Evolutionary conservation across 1,140 invertebrate genomes (phyloP).

Genomic region (silkworm (Bombyx mori)): ASM3026992v2 NC_085126.1:4630501-4631000

Average conservation of each 20-base stretch:
- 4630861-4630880: not conserved
- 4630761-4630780: constrained; percentile 10
- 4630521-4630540: constrained; percentile 62
- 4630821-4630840: too few relatives aligned
- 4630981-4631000: constrained; percentile 58
- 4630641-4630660: too few relatives aligned
- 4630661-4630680: too few relatives aligned
- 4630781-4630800: too few relatives aligned
- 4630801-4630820: too few relatives aligned
- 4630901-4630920: constrained; percentile 62
- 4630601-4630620: too few relatives aligned
- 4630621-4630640: too few relatives aligned
- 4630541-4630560: constrained; percentile 43
- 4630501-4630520: constrained; percentile 33
- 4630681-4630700: too few relatives aligned
- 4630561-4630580: constrained; percentile 65
- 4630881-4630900: constrained; percentile 31
- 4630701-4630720: too few relatives aligned
- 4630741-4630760: constrained; percentile 5
- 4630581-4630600: constrained; percentile 9
- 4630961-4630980: constrained; percentile 34
- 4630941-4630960: constrained; percentile 54
- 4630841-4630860: too few relatives aligned
- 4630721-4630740: constrained; percentile 2
- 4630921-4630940: constrained; percentile 68